Percentiles rank a stretch among this genome's conserved stretches.
These are phyloP conservation scores for Phymatocera aterrima DNA, from an alignment of 2,888 invertebrate species.

Conservation along the genomic window DNA sequence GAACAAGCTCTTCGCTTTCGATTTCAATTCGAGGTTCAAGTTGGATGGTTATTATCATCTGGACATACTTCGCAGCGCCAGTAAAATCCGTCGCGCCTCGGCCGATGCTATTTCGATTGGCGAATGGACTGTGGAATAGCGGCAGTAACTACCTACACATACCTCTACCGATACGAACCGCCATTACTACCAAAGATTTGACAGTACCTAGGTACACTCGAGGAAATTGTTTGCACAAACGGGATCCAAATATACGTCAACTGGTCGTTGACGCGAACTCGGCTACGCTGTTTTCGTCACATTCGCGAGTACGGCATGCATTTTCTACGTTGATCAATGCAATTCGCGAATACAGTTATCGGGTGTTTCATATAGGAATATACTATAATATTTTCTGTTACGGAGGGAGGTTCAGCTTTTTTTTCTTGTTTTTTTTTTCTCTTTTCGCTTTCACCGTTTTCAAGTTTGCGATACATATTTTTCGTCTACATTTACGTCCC, in stretches of 20 bases:
- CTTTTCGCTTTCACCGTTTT: too few relatives aligned
- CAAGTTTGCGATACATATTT: too few relatives aligned
- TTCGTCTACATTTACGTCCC: too few relatives aligned
- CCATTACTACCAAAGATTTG: conserved; percentile 1
- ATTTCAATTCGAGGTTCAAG: not conserved
- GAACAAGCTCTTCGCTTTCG: too few relatives aligned
- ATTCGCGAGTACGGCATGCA: not conserved
- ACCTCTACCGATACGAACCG: not conserved
- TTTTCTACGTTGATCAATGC: not conserved
- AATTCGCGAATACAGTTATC: not conserved
- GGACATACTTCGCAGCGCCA: not conserved
- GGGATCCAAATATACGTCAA: conserved; percentile 16
- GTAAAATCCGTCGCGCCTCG: not conserved
- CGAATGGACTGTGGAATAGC: not conserved
- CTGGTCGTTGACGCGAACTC: not conserved
- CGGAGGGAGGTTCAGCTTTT: too few relatives aligned
- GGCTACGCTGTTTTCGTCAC: not conserved
- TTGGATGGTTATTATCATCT: not conserved
- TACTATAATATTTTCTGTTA: too few relatives aligned
- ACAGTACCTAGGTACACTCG: conserved; percentile 38
- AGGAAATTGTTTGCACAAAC: conserved; percentile 28
- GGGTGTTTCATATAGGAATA: not conserved
- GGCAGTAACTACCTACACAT: not conserved
- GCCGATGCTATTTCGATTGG: not conserved
- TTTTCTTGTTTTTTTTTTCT: too few relatives aligned